These are phyloP conservation scores for Toxotes jaculatrix DNA, from an alignment of 2,113 vertebrate genomes.

Conservation along the genomic window DNA sequence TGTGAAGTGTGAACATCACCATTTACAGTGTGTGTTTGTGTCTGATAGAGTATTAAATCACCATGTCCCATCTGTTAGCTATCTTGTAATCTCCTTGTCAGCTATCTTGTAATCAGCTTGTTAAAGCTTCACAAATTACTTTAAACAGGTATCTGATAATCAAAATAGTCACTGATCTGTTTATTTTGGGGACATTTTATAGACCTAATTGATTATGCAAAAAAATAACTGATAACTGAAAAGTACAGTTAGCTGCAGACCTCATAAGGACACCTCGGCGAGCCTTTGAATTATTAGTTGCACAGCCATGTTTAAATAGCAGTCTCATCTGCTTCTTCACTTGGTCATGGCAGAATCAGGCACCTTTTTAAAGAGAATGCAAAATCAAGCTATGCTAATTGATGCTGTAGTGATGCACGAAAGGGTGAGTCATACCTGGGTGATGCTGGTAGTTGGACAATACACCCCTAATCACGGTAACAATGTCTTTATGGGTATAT, in stretches of 20 bases:
- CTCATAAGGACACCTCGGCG: not conserved
- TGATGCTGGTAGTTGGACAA: not conserved
- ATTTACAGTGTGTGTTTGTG: not conserved
- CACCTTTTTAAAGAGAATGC: not conserved
- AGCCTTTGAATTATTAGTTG: not conserved
- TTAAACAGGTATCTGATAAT: no score
- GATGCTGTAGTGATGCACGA: not conserved
- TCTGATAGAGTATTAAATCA: conserved; percentile 9
- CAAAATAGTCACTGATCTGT: no score
- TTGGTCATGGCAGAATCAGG: not conserved
- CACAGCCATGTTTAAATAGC: not conserved
- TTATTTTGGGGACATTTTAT: no score
- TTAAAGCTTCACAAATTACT: no score
- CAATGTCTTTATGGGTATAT: not conserved
- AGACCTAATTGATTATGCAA: no score
- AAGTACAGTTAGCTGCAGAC: not conserved
- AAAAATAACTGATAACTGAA: no score
- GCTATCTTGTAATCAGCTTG: conserved; percentile 20
- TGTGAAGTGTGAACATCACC: not conserved
- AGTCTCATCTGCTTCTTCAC: not conserved
- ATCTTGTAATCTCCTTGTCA: conserved; percentile 42
- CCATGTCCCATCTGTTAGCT: conserved; percentile 45
- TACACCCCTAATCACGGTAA: conserved; percentile 10
- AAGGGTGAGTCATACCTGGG: not conserved
- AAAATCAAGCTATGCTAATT: conserved; percentile 8